Evolutionary conservation across 2,113 vertebrate species (phyloP), one percentile per base, ranked within the genome.

Genomic region (Scytalopus superciliaris): DNA sequence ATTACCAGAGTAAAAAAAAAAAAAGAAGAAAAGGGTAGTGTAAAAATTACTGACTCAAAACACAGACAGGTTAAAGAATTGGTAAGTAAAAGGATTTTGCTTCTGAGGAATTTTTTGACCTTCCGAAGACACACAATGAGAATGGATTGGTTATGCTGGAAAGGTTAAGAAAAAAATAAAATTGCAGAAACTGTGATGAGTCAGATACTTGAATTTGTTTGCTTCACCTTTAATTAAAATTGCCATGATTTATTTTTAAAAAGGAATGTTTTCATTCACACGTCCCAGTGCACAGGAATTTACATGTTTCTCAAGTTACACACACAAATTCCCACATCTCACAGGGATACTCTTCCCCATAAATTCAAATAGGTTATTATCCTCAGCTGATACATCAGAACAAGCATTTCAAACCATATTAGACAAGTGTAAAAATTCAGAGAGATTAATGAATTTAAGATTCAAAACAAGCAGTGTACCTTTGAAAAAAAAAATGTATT

Each of bases 351-450:
- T 31, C 4, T 22, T 78, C 12, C 44, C 30, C 17, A 63, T 91
- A 86, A 89, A 94, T 87, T 75, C 42, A 66, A 85, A 85, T 3
- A 67, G 44, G 33, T 94, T 18, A 76, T 77, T 86, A 85, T 93
- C 50, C 42, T 92, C 67, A 87, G 76, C 33, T 87, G 80, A 92
- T 83, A 52, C 37, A 85, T 90, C 85, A 94, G 53, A 45, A 35
- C 9, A 92, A 95, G 80, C 8, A 5, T 97, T 82, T 66, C 84
- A 93, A 96, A 96, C 50, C 3, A 0, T 62, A 90, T 66, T 44
- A 93, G 82, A 82, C 77, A 95, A 94, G 81, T 87, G 77, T 92
- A 87, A 95, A 93, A 91, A 87, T 70, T 95, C 59, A 81, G 39
- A 69, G 42, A 93, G 23, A 89, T 92, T 92, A 95, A 96, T 66